Conservation (phyloP, 2,797 vertebrate genomes). For the Enteromius anoplus region DNA sequence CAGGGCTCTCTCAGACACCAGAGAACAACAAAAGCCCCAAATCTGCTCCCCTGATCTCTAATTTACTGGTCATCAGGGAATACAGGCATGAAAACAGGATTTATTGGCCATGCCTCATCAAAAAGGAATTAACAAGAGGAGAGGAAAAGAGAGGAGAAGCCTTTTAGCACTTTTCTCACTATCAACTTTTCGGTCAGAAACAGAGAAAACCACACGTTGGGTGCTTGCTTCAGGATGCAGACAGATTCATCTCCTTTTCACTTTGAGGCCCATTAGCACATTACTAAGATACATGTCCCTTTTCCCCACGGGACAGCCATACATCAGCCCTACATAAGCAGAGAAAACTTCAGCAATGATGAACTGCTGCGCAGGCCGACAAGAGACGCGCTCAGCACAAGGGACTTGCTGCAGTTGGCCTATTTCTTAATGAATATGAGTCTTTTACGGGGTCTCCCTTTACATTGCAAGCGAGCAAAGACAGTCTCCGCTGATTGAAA, state of each 20-base stretch:
- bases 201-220: conserved; percentile 3
- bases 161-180: conserved; percentile 24
- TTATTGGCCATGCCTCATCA: conserved; percentile 78
- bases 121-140: conserved; percentile 68
- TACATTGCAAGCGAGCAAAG: conserved; percentile 15
- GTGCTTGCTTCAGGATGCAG: neutral
- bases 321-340: conserved; percentile 52
- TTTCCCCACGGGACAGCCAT: conserved; percentile 49
- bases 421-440: conserved; percentile 44
- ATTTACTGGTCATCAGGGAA: conserved; percentile 79
- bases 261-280: conserved; percentile 52
- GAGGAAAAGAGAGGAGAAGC: conserved; percentile 36
- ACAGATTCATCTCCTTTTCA: conserved; percentile 48
- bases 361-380: conserved; percentile 37
- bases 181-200: conserved; percentile 25
- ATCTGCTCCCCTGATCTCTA: conserved; percentile 81
- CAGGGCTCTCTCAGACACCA: conserved; percentile 66
- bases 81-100: conserved; percentile 71
- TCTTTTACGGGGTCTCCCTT: neutral
- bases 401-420: conserved; percentile 36
- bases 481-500: conserved; percentile 21
- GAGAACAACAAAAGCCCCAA: conserved; percentile 71
- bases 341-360: conserved; percentile 57
- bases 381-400: conserved; percentile 18
- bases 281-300: conserved; percentile 55